These are phyloP conservation scores for Lordiphosa andalusiaca DNA, from an alignment of 2,888 invertebrate species.

Conservation along the genomic window DNA sequence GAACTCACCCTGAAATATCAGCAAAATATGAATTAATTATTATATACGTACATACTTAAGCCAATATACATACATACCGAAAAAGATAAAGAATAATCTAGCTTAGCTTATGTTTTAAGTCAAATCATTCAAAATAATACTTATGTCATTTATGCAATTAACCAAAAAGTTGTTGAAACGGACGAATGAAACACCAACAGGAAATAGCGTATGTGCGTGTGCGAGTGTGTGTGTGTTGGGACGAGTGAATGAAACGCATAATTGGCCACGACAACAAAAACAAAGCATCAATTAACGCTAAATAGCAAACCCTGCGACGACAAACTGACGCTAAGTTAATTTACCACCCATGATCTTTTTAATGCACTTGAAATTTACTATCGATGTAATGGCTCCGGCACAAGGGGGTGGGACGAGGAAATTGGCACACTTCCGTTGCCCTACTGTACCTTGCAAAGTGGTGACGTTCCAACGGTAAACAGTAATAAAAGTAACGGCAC, in stretches of 20 bases:
- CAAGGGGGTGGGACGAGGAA: constrained; percentile 21
- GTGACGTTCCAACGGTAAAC: constrained; percentile 57
- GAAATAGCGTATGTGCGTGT: neutral
- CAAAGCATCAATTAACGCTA: constrained; percentile 62
- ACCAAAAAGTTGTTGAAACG: constrained; percentile 26
- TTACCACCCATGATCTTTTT: constrained; percentile 75
- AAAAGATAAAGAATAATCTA: neutral
- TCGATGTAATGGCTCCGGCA: constrained; percentile 33
- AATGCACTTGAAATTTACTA: constrained; percentile 72
- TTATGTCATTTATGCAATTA: constrained; percentile 2
- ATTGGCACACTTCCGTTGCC: constrained; percentile 64
- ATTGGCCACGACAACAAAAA: constrained; percentile 52
- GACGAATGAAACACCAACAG: constrained; percentile 40
- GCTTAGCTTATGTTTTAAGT: constrained; percentile 5
- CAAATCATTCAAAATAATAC: constrained; percentile 9
- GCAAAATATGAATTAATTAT: constrained; percentile 15
- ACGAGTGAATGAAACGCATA: constrained; percentile 7
- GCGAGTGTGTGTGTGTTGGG: neutral
- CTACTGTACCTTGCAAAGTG: constrained; percentile 2
- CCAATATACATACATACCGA: constrained; percentile 6
- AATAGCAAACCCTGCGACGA: constrained; percentile 45
- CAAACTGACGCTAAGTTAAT: constrained; percentile 62
- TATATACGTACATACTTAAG: constrained; percentile 9
- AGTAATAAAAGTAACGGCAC: constrained; percentile 63
- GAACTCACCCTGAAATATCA: constrained; percentile 12